Evolutionary conservation across 2,797 vertebrate genomes (phyloP).

Genomic region (Notolepis coatsorum): DNA sequence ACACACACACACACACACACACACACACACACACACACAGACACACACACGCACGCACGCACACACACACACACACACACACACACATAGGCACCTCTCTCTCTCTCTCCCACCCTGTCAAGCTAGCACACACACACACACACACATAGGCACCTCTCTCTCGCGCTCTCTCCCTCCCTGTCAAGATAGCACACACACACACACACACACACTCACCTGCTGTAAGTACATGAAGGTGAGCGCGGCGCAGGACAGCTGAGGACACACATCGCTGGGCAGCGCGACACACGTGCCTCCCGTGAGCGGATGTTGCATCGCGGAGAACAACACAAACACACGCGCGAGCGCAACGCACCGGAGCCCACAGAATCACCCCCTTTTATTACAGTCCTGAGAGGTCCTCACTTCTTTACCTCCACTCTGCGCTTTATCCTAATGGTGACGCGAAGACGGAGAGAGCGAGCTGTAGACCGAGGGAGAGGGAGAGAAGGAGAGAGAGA

Average conservation of each 20-base stretch:
- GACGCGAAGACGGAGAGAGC: conserved; percentile 2
- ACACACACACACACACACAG: too few relatives aligned
- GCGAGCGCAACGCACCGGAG: conserved; percentile 68
- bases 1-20: too few relatives aligned
- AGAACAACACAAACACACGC: conserved; percentile 81
- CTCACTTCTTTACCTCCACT: too few relatives aligned
- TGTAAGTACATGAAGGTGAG: conserved; percentile 99
- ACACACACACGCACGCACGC: too few relatives aligned
- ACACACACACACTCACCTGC: conserved; percentile 86
- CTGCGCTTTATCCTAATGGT: too few relatives aligned
- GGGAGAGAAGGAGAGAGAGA: conserved; percentile 24
- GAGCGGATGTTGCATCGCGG: conserved; percentile 94
- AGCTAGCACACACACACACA: not conserved
- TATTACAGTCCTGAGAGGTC: too few relatives aligned
- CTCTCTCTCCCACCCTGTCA: not conserved
- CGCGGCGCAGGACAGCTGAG: conserved; percentile 96
- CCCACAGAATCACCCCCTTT: not conserved
- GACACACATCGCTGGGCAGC: conserved; percentile 94
- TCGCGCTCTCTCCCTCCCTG: not conserved
- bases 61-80: not conserved
- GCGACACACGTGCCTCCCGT: conserved; percentile 95
- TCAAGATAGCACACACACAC: conserved; percentile 40
- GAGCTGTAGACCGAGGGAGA: not conserved
- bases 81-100: not conserved
- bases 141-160: not conserved